Percentiles rank a stretch among this genome's conserved stretches.
These are phyloP conservation scores for Artemia sp. DNA, from an alignment of 2,888 invertebrate genomes.

Conservation along the genomic window DNA sequence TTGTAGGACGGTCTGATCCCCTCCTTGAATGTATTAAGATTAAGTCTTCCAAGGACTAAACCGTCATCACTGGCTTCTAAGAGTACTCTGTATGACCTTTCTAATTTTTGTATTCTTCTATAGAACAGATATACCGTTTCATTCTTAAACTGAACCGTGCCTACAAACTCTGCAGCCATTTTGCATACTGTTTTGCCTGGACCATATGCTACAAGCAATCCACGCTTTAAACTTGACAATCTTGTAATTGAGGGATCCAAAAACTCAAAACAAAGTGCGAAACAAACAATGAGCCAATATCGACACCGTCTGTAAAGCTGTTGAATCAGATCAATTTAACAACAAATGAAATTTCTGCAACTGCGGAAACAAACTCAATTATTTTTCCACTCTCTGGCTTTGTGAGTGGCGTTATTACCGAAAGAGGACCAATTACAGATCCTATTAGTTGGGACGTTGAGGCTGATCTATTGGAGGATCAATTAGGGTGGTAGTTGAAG, in stretches of 20 bases:
- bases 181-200: too few species aligned
- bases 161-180: too few species aligned
- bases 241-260: background rate
- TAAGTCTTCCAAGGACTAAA: background rate
- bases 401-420: background rate
- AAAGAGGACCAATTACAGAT: background rate
- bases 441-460: background rate
- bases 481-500: background rate
- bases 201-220: background rate
- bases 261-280: background rate
- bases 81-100: background rate
- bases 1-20: background rate
- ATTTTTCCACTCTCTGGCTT: background rate
- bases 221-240: background rate
- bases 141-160: too few species aligned
- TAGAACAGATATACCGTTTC: too few species aligned
- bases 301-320: slow-evolving; percentile 1
- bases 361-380: background rate
- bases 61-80: background rate
- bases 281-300: background rate
- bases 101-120: slow-evolving; percentile 2
- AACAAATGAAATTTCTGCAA: background rate
- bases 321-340: background rate
- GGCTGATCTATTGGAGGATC: background rate
- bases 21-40: too few species aligned